Conservation (phyloP, 2,888 invertebrate genomes). For the Trimorus sp. region DNA sequence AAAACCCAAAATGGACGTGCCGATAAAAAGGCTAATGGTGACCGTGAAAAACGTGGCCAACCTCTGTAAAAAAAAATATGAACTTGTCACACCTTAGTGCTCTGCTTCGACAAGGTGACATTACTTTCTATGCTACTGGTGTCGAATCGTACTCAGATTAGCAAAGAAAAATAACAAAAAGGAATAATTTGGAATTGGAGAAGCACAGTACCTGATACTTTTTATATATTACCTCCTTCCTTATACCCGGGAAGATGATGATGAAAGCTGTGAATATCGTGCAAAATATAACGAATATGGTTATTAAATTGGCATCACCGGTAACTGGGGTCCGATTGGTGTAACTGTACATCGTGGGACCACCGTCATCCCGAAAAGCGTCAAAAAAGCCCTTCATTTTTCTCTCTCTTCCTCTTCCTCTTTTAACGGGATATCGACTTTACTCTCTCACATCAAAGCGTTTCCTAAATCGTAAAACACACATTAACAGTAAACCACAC, state of each 20-base stretch:
- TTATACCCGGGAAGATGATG: constrained; percentile 96
- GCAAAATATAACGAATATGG: constrained; percentile 92
- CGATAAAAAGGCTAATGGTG: constrained; percentile 95
- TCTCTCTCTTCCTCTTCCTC: constrained; percentile 49
- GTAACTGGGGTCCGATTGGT: constrained; percentile 97
- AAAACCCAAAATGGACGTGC: constrained; percentile 94
- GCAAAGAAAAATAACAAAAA: not conserved
- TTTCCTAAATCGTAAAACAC: not conserved
- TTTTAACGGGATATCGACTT: not conserved
- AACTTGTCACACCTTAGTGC: no score
- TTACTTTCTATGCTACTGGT: not conserved
- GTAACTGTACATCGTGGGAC: constrained; percentile 97
- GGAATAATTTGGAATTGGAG: no score
- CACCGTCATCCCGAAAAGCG: constrained; percentile 97
- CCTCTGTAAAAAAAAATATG: constrained; percentile 86
- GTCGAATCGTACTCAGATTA: not conserved
- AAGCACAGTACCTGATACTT: not conserved
- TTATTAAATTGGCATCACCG: constrained; percentile 94
- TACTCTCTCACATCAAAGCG: not conserved
- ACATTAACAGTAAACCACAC: not conserved
- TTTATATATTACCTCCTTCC: constrained; percentile 89
- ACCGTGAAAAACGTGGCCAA: constrained; percentile 96
- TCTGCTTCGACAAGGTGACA: no score
- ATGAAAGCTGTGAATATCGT: constrained; percentile 97
- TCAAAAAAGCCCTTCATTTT: constrained; percentile 98